Evolutionary conservation across 2,113 vertebrate genomes (phyloP), one percentile per base, ranked within the genome.

Genomic region (Hemibagrus wyckioides): DNA sequence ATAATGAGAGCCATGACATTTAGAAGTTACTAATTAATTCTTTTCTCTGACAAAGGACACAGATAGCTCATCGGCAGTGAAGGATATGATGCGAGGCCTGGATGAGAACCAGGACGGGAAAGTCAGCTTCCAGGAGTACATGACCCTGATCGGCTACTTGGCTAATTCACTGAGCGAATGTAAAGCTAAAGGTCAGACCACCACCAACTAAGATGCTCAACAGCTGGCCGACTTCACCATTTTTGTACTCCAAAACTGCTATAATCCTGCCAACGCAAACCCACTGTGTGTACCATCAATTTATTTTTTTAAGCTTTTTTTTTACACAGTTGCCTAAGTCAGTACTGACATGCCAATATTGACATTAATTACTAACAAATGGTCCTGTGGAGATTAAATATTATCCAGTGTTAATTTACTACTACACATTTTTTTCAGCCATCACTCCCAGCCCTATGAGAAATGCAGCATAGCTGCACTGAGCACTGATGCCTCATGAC

Each of bases 111-210:
- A 88, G 0, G 95, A 95, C 15, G 94, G 93, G 59, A 95, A 94
- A 80, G 93, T 96, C 93, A 90, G 90, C 93, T 95, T 95, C 89
- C 65, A 86, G 88, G 94, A 95, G 90, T 95, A 94, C 89, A 85
- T 95, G 90, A 82, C 28, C 82, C 91, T 95, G 92, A 86, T 95
- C 52, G 94, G 94, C 75, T 94, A 93, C 89, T 0, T 95, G 89
- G 95, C 94, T 80, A 92, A 69, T 15, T 28, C 87, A 59, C 1
- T 93, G 59, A 95, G 94, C 87, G 63, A 94, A 86, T 87, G 48
- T 39, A 87, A 90, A 63, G 0, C 0, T 10, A 90, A 3, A 50
- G 2, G 28, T 65, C 81, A 87, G 79, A 23, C 30, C 17, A 0
- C 39, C 23, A 0, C 44, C 76, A 84, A 87, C 9, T 57, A 75